A percentile compares a stretch with the other conserved stretches of the same genome.
Evolutionary conservation across 2,113 vertebrate species (phyloP).

Genomic region (Urocynchramus pylzowi): DNA sequence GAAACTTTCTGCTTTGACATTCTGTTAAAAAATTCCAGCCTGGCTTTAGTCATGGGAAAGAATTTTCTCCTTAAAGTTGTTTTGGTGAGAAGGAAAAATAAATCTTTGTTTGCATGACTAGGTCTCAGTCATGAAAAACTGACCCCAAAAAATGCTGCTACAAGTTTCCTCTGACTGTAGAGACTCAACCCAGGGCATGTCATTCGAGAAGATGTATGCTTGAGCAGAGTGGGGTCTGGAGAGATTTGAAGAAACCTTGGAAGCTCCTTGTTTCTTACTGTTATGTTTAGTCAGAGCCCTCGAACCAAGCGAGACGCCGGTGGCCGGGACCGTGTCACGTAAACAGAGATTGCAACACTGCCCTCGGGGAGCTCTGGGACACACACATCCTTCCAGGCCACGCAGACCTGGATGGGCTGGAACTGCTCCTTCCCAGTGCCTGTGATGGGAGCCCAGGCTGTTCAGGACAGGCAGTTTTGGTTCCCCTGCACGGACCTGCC

Average conservation of each 20-base stretch:
- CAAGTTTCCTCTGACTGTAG: not conserved
- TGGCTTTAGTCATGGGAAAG: constrained; percentile 40
- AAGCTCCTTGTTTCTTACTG: not conserved
- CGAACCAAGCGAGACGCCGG: fast-evolving
- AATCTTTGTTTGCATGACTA: constrained; percentile 60
- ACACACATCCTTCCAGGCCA: not conserved
- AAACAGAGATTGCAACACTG: not conserved
- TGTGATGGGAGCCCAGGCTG: not conserved
- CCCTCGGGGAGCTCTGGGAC: not conserved
- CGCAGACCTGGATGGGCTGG: not conserved
- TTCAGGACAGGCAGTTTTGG: not conserved
- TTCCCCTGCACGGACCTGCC: fast-evolving
- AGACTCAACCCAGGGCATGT: not conserved
- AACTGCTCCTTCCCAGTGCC: not conserved
- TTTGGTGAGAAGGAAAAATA: constrained; percentile 51
- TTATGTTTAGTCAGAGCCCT: not conserved
- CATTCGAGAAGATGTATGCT: not conserved
- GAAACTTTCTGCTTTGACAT: not conserved
- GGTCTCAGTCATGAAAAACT: constrained; percentile 57
- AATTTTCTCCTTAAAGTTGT: constrained; percentile 47
- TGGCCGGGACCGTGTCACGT: fast-evolving
- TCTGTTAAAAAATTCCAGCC: not conserved
- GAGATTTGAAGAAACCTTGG: not conserved
- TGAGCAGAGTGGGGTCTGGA: not conserved
- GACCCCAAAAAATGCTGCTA: constrained; percentile 17